These are phyloP conservation scores for Cydia strobilella DNA, from an alignment of 1,140 invertebrate genomes.

Conservation along the genomic window DNA sequence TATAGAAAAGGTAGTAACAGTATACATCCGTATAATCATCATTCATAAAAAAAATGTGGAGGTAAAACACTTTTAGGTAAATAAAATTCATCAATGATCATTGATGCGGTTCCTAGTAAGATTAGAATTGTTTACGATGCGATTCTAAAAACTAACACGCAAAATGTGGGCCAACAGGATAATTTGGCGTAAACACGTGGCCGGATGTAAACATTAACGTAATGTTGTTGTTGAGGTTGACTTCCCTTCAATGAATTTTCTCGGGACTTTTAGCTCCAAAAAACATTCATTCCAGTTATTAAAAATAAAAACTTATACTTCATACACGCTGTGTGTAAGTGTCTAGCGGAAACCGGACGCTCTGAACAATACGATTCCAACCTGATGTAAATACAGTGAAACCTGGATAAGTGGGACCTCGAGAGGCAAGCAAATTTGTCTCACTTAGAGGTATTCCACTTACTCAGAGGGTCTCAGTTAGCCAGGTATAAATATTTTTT, in stretches of 20 bases:
- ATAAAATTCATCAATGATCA: conserved; percentile 26
- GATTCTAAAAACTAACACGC: neutral
- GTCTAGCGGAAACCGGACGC: neutral
- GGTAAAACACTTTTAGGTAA: neutral
- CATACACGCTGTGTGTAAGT: neutral
- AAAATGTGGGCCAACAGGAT: conserved; percentile 15
- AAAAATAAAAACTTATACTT: no score
- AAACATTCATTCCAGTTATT: neutral
- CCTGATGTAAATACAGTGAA: no score
- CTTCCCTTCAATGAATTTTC: neutral
- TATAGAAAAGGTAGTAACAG: neutral
- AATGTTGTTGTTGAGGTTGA: conserved; percentile 8
- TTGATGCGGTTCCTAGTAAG: conserved; percentile 9
- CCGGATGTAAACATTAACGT: conserved; percentile 18
- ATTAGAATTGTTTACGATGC: conserved; percentile 11
- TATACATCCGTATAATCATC: neutral
- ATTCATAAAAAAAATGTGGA: neutral
- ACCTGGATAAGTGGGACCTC: no score
- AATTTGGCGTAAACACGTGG: conserved; percentile 15
- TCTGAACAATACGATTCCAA: neutral
- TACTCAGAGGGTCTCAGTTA: no score
- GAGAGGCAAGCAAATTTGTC: no score
- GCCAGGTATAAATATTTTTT: no score
- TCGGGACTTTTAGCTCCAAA: neutral
- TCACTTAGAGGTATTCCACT: no score